phyloP scores from a whole-genome alignment of 1,140 invertebrate species.

The Caenorhabditis brenneri region DNA sequence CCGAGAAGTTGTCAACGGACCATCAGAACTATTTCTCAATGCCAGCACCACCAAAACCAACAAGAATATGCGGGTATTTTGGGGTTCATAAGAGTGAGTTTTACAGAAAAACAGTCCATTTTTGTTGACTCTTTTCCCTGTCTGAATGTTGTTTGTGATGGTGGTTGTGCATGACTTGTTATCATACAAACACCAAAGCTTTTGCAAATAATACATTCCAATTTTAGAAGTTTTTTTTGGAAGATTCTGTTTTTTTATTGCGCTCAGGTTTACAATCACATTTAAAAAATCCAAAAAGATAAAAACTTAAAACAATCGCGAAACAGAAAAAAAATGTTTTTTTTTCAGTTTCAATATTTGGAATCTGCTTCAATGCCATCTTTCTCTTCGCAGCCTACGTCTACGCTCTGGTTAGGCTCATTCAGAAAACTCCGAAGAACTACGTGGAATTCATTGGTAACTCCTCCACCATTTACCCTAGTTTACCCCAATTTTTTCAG shows the following conservation, averaged over 20 bases:
- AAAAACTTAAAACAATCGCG: not conserved
- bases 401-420: not conserved
- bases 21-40: slow-evolving; percentile 34
- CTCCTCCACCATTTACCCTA: not conserved
- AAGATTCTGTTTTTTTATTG: no score
- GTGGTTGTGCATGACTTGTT: not conserved
- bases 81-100: slow-evolving; percentile 12
- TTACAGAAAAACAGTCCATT: not conserved
- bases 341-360: slow-evolving; percentile 11
- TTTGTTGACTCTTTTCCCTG: not conserved
- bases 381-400: not conserved
- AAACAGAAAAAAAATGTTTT: not conserved
- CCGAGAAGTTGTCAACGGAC: slow-evolving; percentile 23
- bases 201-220: not conserved
- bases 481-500: not conserved
- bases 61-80: slow-evolving; percentile 7
- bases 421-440: slow-evolving; percentile 11
- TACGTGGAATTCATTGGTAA: slow-evolving; percentile 18
- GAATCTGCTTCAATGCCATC: slow-evolving; percentile 12
- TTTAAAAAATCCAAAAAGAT: no score
- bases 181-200: not conserved
- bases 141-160: not conserved
- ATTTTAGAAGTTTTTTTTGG: not conserved
- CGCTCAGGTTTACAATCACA: no score
- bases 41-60: not conserved